A percentile compares a stretch with the other conserved stretches of the same genome.
Evolutionary conservation across 2,888 invertebrate species (phyloP).

Genomic region (Drosophila peninsularis): DNA sequence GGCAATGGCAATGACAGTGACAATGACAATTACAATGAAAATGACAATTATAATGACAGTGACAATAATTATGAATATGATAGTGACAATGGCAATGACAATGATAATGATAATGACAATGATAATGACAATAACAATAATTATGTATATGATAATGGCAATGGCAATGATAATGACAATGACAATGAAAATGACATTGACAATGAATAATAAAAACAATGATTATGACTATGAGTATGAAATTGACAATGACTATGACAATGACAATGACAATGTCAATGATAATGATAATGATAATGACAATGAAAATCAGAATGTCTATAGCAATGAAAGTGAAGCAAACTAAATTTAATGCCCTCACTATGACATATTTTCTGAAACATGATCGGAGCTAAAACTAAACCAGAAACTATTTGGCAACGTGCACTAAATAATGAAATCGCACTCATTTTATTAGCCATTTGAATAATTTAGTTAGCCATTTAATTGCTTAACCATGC

Average conservation of each 20-base stretch:
- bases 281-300: background rate
- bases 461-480: slow-evolving; percentile 27
- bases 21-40: background rate
- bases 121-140: background rate
- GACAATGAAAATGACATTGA: background rate
- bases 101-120: background rate
- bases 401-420: background rate
- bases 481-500: slow-evolving; percentile 35
- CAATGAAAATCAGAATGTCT: background rate
- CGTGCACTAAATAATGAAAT: background rate
- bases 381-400: too few species aligned
- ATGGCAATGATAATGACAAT: background rate
- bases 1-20: background rate
- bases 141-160: background rate
- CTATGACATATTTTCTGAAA: background rate
- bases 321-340: too few species aligned
- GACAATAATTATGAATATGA: background rate
- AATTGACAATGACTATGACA: background rate
- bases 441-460: slow-evolving; percentile 11
- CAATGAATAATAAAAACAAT: background rate
- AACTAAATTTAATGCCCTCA: background rate
- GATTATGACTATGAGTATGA: too few species aligned
- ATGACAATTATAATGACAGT: background rate
- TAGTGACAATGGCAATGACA: background rate
- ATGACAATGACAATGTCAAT: background rate